Evolutionary conservation across 2,797 vertebrate species (phyloP).

Genomic region (Peromyscus nudipes): DNA sequence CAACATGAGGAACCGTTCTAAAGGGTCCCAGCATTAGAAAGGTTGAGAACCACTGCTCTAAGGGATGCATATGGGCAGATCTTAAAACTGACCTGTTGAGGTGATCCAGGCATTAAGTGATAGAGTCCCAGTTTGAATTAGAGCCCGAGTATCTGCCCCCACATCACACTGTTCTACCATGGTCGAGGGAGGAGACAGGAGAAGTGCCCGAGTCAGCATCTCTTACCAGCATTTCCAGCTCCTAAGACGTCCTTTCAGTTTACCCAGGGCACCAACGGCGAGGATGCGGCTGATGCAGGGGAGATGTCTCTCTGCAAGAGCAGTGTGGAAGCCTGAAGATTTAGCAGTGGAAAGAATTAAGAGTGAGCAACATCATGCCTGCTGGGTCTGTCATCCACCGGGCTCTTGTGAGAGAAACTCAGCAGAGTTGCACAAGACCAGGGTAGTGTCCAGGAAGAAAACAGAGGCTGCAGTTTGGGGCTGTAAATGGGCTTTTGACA

Average conservation of each 20-base stretch:
- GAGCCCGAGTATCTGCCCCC: neutral
- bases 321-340: neutral
- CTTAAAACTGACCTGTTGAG: slow-evolving; percentile 13
- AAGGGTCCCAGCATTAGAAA: neutral
- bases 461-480: neutral
- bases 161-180: neutral
- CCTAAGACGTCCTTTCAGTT: neutral
- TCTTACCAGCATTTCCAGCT: neutral
- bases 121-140: neutral
- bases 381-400: neutral
- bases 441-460: neutral
- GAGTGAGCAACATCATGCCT: neutral
- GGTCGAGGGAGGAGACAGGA: neutral
- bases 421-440: neutral
- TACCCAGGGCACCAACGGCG: neutral
- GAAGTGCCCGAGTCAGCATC: neutral
- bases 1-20: neutral
- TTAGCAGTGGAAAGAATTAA: neutral
- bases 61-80: slow-evolving; percentile 4
- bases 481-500: neutral
- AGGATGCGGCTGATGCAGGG: neutral
- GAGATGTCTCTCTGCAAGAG: slow-evolving; percentile 5
- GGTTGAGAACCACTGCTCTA: neutral
- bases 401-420: neutral
- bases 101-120: neutral